phyloP scores from a whole-genome alignment of 1,140 invertebrate species.

The Heliconius hewitsoni region DNA sequence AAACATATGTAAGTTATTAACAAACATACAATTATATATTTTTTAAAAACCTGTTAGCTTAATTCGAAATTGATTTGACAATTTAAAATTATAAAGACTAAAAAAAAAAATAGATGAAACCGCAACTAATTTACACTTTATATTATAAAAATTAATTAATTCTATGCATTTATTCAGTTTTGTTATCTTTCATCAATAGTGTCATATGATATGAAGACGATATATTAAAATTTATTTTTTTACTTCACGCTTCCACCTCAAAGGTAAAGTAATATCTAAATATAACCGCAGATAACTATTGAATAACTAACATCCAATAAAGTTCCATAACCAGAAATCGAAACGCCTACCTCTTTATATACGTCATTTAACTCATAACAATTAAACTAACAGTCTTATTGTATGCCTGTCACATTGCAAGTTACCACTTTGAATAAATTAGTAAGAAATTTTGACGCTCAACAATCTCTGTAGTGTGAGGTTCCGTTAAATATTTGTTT shows the following conservation, averaged over 20 bases:
- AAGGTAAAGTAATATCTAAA: constrained; percentile 11
- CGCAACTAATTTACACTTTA: neutral
- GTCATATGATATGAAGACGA: neutral
- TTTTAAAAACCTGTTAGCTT: neutral
- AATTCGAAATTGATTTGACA: neutral
- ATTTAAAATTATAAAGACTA: neutral
- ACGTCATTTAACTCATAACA: constrained; percentile 31
- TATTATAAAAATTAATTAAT: neutral
- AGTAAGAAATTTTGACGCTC: constrained; percentile 31
- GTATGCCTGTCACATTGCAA: constrained; percentile 41
- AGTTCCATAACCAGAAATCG: neutral
- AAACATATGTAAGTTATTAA: neutral
- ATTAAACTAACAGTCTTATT: constrained; percentile 32
- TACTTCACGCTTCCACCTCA: neutral
- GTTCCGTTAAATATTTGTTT: neutral
- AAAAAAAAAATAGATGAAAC: neutral
- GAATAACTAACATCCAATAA: constrained; percentile 1
- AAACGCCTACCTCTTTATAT: constrained; percentile 35
- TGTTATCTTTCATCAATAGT: neutral
- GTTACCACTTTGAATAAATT: constrained; percentile 41
- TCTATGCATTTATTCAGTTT: neutral
- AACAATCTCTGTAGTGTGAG: neutral
- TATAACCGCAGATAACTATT: neutral
- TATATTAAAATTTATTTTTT: neutral
- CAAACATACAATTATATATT: neutral